These are phyloP conservation scores for Ginglymostoma cirratum DNA, from an alignment of 2,113 vertebrate species.

Conservation along the genomic window DNA sequence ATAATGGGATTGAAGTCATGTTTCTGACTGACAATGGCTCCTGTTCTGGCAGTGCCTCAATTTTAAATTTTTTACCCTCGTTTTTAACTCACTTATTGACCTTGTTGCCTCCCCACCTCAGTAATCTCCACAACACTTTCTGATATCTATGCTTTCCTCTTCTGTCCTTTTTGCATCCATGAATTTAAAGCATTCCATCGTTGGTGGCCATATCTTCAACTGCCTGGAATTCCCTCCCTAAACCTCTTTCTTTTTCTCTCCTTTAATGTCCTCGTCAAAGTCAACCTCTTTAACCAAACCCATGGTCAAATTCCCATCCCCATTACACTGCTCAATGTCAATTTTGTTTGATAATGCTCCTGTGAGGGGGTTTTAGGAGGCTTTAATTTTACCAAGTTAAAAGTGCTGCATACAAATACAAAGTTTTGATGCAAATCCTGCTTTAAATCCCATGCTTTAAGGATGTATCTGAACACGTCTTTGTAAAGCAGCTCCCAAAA, in stretches of 20 bases:
- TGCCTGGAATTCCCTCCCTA: no score
- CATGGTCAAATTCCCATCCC: not conserved
- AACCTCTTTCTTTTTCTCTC: not conserved
- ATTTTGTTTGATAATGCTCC: not conserved
- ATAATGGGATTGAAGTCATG: not conserved
- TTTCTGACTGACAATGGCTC: not conserved
- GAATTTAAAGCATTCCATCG: not conserved
- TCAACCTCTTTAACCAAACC: not conserved
- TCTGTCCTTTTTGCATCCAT: not conserved
- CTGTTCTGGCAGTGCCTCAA: not conserved
- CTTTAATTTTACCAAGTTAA: not conserved
- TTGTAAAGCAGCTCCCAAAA: not conserved
- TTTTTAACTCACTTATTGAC: not conserved
- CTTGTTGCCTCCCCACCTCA: not conserved
- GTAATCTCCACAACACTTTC: not conserved
- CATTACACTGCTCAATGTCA: not conserved
- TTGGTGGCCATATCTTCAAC: not conserved
- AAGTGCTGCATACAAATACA: not conserved
- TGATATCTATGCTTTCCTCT: not conserved
- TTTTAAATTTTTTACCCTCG: not conserved
- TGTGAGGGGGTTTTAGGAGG: not conserved
- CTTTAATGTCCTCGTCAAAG: not conserved
- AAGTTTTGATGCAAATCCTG: not conserved
- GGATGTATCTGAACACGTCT: not conserved
- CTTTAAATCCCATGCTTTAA: not conserved